A percentile compares a stretch with the other conserved stretches of the same genome.
Evolutionary conservation across 2,888 invertebrate species (phyloP).

Genomic region (Cerceris ruficornis): DNA sequence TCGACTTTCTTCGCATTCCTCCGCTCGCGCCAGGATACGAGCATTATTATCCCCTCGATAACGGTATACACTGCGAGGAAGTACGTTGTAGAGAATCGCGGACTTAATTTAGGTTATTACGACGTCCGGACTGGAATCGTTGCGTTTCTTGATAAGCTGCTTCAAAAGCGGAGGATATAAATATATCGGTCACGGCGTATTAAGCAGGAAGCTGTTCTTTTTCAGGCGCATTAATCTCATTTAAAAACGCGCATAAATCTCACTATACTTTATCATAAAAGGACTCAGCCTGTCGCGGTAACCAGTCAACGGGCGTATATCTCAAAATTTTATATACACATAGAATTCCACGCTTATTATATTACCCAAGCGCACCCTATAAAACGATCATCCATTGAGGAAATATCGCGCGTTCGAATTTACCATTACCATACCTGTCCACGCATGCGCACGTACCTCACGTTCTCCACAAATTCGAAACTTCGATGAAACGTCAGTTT

Average conservation of each 20-base stretch:
- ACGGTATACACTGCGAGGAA: conserved; percentile 43
- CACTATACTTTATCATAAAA: conserved; percentile 17
- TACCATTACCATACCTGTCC: too few relatives aligned
- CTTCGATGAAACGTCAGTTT: conserved; percentile 22
- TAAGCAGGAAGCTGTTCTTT: conserved; percentile 48
- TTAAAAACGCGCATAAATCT: conserved; percentile 60
- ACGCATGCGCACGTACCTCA: neutral
- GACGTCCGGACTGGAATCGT: conserved; percentile 36
- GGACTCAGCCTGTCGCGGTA: conserved; percentile 2
- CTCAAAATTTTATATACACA: conserved; percentile 6
- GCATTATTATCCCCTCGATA: conserved; percentile 55
- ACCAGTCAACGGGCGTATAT: conserved; percentile 7
- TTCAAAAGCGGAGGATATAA: conserved; percentile 49
- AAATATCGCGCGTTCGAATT: neutral
- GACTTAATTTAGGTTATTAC: conserved; percentile 68
- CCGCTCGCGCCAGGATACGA: conserved; percentile 23
- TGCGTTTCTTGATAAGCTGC: conserved; percentile 62
- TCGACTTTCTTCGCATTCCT: conserved; percentile 27
- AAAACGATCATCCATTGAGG: neutral
- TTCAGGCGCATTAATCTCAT: conserved; percentile 50
- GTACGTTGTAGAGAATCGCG: conserved; percentile 31
- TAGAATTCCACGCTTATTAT: conserved; percentile 7
- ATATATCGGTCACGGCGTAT: conserved; percentile 30
- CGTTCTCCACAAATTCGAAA: conserved; percentile 37
- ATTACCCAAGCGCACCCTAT: conserved; percentile 2